phyloP scores from a whole-genome alignment of 2,113 vertebrate species.

The Climacteris rufus region DNA sequence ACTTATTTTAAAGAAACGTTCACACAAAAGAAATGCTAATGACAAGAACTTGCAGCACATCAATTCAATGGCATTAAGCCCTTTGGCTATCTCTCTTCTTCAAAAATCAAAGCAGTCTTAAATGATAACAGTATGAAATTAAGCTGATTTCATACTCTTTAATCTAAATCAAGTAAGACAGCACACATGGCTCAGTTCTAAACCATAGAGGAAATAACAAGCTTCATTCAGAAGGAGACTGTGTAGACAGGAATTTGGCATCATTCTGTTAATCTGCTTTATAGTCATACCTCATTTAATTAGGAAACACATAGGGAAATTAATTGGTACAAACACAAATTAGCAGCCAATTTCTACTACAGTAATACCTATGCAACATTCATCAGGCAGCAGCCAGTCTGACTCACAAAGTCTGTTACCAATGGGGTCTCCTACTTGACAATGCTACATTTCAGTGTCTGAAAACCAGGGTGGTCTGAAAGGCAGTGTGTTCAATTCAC shows the following conservation, averaged over 20 bases:
- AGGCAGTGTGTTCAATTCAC: background rate
- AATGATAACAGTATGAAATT: background rate
- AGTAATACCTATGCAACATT: background rate
- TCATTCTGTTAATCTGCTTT: background rate
- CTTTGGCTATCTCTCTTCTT: background rate
- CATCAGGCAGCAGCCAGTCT: background rate
- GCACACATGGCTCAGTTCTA: background rate
- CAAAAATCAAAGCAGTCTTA: background rate
- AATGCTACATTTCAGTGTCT: background rate
- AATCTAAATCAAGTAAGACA: background rate
- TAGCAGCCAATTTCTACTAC: background rate
- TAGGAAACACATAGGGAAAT: background rate
- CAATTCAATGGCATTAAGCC: background rate
- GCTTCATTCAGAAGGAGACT: background rate
- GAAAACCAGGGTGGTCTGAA: background rate
- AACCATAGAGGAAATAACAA: background rate
- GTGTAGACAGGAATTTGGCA: background rate
- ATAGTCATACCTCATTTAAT: constrained; percentile 16
- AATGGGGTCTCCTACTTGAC: background rate
- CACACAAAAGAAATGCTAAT: background rate
- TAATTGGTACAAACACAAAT: background rate
- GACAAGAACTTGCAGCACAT: background rate
- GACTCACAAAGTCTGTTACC: background rate
- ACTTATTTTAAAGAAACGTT: background rate
- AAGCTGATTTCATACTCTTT: background rate